Evolutionary conservation across 2,888 invertebrate genomes (phyloP), one percentile per base, ranked within the genome.

Genomic region (Leucania comma): DNA sequence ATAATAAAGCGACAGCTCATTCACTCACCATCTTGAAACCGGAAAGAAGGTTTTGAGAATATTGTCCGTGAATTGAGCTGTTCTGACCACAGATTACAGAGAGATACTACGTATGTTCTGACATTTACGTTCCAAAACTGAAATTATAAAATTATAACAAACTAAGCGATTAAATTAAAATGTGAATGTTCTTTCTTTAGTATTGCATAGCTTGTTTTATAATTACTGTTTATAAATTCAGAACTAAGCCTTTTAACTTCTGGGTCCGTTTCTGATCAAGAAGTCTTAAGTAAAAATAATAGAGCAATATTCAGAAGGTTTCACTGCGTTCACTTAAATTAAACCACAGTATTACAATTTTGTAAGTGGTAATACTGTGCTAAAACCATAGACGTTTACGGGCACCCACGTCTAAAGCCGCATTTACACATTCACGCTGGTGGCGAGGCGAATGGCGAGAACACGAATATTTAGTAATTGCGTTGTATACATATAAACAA

Each of bases 11-110:
- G 24, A 65, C 64, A 51, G 59, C 72, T 68, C 73, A 82, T 80
- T 83, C 86, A 95, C 95, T 96, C 95, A 96, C 95, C 95, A 96
- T 96, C 90, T 95, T 95, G 95, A 90, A 94, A 92, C 89, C 91
- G 90, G 92, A 95, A 95, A 96, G 95, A 93, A 92, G 75, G 81
- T 83, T 71, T 12, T 22, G 29, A 87, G 82, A 81, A 71, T 76
- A 62, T 83, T 86, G 85, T 90, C 89, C 89, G 89, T 88, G 88
- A 73, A 74, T 64, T 72, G 63, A 72, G 62, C 72, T 60, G 73
- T 61, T 70, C 66, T n/a, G n/a, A n/a, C n/a, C n/a, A n/a, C n/a
- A n/a, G n/a, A n/a, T n/a, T n/a, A n/a, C n/a, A n/a, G n/a, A n/a
- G n/a, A n/a, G n/a, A n/a, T n/a, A n/a, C n/a, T n/a, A n/a, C n/a